Evolutionary conservation across 2,888 invertebrate genomes (phyloP).

Genomic region (Lasioglossum oenotherae): DNA sequence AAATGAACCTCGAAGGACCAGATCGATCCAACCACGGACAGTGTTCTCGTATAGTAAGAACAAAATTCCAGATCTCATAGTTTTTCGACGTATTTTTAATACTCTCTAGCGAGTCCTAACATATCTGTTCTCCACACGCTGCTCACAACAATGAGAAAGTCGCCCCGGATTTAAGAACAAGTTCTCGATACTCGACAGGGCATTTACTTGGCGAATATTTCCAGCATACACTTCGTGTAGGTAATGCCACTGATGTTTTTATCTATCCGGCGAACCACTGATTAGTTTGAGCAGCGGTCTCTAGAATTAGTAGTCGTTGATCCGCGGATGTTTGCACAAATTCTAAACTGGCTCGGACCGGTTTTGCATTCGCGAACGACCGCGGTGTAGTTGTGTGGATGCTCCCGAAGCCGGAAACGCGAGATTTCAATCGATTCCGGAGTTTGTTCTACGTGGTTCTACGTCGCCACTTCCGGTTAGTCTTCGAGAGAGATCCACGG

Average conservation of each 20-base stretch:
- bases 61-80: background rate
- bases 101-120: constrained; percentile 1
- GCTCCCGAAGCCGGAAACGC: background rate
- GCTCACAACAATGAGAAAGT: background rate
- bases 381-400: background rate
- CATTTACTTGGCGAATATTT: background rate
- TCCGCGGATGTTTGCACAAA: background rate
- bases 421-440: background rate
- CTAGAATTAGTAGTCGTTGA: background rate
- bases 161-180: background rate
- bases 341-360: background rate
- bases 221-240: background rate
- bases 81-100: constrained; percentile 4
- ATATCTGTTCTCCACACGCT: background rate
- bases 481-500: constrained; percentile 10
- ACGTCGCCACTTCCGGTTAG: background rate
- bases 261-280: background rate
- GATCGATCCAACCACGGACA: background rate
- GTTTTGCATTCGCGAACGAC: background rate
- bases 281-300: background rate
- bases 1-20: background rate
- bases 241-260: background rate
- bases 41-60: background rate
- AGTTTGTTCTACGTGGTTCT: background rate
- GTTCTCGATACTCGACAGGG: background rate